Percentiles rank a stretch among this genome's conserved stretches.
phyloP scores from a whole-genome alignment of 2,888 invertebrate genomes.

The Adineta ricciae region DNA sequence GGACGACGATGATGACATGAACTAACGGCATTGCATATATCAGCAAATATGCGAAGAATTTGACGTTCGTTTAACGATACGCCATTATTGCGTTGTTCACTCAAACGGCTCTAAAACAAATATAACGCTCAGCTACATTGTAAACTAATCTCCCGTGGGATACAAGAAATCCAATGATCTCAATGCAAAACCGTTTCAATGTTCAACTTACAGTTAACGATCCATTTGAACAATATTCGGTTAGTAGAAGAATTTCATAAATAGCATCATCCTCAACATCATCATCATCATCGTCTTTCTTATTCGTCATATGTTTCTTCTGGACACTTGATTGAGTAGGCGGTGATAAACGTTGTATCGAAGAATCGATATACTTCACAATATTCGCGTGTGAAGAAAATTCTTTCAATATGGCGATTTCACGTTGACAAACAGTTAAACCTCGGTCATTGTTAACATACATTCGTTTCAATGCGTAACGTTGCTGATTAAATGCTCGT shows the following conservation, averaged over 20 bases:
- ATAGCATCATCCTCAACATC: conserved; percentile 68
- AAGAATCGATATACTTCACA: conserved; percentile 29
- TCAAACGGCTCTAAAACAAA: neutral
- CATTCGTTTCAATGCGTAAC: conserved; percentile 77
- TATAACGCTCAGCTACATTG: no score
- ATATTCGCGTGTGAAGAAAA: conserved; percentile 24
- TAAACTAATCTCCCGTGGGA: neutral
- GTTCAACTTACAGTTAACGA: conserved; percentile 61
- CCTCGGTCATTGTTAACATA: conserved; percentile 82
- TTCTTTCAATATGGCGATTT: conserved; percentile 63
- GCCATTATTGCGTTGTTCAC: neutral
- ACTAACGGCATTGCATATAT: conserved; percentile 78
- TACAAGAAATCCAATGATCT: conserved; percentile 50
- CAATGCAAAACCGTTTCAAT: no score
- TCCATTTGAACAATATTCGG: conserved; percentile 67
- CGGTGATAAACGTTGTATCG: conserved; percentile 20
- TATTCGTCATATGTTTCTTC: neutral
- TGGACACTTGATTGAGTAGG: neutral
- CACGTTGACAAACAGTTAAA: conserved; percentile 73
- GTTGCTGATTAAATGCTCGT: conserved; percentile 58
- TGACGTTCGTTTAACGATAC: neutral
- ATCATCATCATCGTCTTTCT: conserved; percentile 65
- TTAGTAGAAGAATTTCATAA: conserved; percentile 72
- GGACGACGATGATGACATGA: conserved; percentile 74
- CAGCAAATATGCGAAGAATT: conserved; percentile 66